phyloP scores from a whole-genome alignment of 2,113 vertebrate species.

The Grallaria varia region DNA sequence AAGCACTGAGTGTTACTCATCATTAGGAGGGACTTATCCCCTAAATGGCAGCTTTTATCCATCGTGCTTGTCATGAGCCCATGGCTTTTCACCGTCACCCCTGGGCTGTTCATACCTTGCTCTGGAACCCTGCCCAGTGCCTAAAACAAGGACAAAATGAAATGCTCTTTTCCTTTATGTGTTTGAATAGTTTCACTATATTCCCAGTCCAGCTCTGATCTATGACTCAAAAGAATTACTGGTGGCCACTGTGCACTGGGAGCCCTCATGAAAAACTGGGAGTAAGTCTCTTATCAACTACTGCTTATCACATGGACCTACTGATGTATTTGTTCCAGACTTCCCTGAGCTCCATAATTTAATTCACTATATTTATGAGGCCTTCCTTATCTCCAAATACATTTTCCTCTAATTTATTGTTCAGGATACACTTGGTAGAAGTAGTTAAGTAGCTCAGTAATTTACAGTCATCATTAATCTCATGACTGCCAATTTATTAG shows the following conservation, averaged over 20 bases:
- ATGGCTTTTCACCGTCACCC: neutral
- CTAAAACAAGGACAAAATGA: neutral
- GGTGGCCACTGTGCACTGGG: neutral
- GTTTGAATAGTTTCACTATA: neutral
- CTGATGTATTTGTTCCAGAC: neutral
- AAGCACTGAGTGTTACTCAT: neutral
- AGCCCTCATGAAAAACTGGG: neutral
- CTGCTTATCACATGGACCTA: neutral
- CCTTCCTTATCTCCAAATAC: neutral
- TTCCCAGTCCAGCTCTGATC: neutral
- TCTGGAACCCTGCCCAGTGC: neutral
- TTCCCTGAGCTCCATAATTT: neutral
- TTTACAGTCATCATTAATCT: constrained; percentile 26
- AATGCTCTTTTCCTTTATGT: neutral
- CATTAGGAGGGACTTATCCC: neutral
- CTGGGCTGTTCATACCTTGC: neutral
- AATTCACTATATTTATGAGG: neutral
- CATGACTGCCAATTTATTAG: neutral
- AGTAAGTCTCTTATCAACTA: neutral
- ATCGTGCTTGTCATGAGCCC: neutral
- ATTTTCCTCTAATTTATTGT: neutral
- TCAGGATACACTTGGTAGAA: neutral
- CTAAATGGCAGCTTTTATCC: neutral
- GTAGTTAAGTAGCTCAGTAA: neutral
- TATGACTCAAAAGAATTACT: neutral